A percentile compares a stretch with the other conserved stretches of the same genome.
Conservation (phyloP, 2,888 invertebrate species). For the Mythimna impura region DNA sequence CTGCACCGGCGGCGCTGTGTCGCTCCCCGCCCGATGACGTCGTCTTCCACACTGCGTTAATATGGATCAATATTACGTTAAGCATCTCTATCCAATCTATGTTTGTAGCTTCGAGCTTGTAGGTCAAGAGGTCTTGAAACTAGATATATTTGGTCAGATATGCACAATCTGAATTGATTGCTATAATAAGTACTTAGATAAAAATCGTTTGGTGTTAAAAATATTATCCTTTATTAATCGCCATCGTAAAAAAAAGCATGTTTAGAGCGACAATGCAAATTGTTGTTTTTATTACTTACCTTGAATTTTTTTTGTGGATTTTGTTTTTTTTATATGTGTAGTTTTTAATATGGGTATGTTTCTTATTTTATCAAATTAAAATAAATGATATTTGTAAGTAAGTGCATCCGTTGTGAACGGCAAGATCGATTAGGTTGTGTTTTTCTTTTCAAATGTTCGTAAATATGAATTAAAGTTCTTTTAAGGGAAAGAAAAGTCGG, state of each 20-base stretch:
- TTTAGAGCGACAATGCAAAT: neutral
- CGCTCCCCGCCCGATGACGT: slow-evolving; percentile 52
- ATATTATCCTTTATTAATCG: slow-evolving; percentile 1
- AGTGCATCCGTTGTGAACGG: too few species aligned
- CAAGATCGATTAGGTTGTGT: too few species aligned
- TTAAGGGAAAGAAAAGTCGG: too few species aligned
- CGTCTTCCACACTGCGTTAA: slow-evolving; percentile 55
- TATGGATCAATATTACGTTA: slow-evolving; percentile 69
- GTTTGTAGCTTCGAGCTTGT: slow-evolving; percentile 46
- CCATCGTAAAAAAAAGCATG: neutral
- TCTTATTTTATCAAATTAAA: too few species aligned
- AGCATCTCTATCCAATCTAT: slow-evolving; percentile 29
- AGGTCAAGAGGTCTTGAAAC: slow-evolving; percentile 53
- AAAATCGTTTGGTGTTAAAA: slow-evolving; percentile 7
- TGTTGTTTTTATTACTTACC: neutral
- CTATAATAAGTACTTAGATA: neutral
- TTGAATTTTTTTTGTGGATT: neutral
- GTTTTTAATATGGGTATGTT: too few species aligned
- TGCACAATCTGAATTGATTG: slow-evolving; percentile 8
- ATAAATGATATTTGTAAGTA: too few species aligned
- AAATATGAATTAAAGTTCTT: too few species aligned
- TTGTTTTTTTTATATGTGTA: neutral
- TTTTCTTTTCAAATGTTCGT: too few species aligned
- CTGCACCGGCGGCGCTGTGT: slow-evolving; percentile 21
- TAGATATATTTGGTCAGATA: slow-evolving; percentile 13